A percentile compares a stretch with the other conserved stretches of the same genome.
Conservation (phyloP, 2,888 invertebrate species). For the Drosophila recens region DNA sequence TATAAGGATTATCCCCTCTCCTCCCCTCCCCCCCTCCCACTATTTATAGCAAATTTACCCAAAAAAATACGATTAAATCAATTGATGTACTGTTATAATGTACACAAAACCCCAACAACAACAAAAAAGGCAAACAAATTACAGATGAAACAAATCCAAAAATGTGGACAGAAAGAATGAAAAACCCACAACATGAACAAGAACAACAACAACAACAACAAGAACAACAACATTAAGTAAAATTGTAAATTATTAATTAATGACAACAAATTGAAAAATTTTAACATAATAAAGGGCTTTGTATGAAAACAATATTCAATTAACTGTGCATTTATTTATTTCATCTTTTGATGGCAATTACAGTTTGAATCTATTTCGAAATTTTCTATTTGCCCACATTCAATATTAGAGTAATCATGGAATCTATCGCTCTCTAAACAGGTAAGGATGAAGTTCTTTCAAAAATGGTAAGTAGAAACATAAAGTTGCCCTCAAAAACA, state of each 20-base stretch:
- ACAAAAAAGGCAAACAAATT: constrained; percentile 34
- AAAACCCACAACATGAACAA: constrained; percentile 29
- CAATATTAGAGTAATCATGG: too few relatives aligned
- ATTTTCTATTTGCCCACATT: too few relatives aligned
- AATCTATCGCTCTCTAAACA: too few relatives aligned
- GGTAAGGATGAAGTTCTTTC: too few relatives aligned
- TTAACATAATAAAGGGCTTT: constrained; percentile 82
- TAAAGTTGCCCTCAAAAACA: too few relatives aligned
- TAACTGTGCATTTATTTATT: not conserved
- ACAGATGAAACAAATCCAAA: constrained; percentile 26
- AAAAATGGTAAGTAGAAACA: too few relatives aligned
- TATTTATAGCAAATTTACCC: constrained; percentile 80
- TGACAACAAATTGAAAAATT: constrained; percentile 71
- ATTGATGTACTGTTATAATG: constrained; percentile 78
- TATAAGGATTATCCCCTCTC: constrained; percentile 60
- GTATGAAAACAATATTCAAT: constrained; percentile 65
- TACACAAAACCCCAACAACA: constrained; percentile 42
- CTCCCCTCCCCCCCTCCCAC: constrained; percentile 43
- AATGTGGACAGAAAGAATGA: not conserved
- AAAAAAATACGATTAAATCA: constrained; percentile 58
- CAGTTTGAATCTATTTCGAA: too few relatives aligned
- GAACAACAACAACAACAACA: constrained; percentile 33
- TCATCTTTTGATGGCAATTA: too few relatives aligned
- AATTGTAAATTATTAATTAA: constrained; percentile 77
- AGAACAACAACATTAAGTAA: constrained; percentile 50